phyloP scores from a whole-genome alignment of 2,888 invertebrate species.

The Zaprionus obscuricornis region DNA sequence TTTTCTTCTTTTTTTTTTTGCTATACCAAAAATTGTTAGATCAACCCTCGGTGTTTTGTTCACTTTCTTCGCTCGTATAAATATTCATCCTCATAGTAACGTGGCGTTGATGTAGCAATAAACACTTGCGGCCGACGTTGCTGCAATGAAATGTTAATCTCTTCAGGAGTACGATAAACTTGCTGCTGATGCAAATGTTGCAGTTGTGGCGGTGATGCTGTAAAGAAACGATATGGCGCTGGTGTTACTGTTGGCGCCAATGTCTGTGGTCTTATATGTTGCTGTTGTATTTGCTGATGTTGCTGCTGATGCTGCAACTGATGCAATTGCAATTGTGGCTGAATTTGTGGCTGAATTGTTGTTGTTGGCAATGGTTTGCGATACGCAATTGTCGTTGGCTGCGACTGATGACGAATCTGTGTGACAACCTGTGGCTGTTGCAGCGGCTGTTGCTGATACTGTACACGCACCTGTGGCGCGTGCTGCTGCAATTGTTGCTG shows the following conservation, averaged over 20 bases:
- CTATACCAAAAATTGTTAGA: too few relatives aligned
- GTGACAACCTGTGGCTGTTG: conserved; percentile 64
- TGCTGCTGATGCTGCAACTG: conserved; percentile 69
- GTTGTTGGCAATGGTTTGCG: conserved; percentile 76
- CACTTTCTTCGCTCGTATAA: conserved; percentile 82
- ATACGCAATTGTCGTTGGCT: conserved; percentile 75
- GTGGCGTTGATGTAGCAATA: conserved; percentile 82
- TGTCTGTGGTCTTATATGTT: conserved; percentile 77
- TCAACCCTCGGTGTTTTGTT: conserved; percentile 18
- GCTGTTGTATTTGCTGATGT: conserved; percentile 65
- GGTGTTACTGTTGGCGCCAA: conserved; percentile 81
- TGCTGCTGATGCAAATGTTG: conserved; percentile 84
- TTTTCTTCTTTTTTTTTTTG: too few relatives aligned
- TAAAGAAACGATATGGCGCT: conserved; percentile 82
- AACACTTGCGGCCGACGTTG: conserved; percentile 88
- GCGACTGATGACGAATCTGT: conserved; percentile 72
- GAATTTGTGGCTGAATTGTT: conserved; percentile 77
- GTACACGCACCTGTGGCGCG: conserved; percentile 52
- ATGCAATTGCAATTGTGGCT: conserved; percentile 67
- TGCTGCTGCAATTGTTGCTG: conserved; percentile 61
- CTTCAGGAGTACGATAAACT: conserved; percentile 93
- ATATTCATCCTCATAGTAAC: conserved; percentile 83
- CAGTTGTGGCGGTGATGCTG: conserved; percentile 80
- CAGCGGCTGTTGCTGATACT: conserved; percentile 61
- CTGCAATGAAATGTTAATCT: conserved; percentile 93